Evolutionary conservation across 2,888 invertebrate genomes (phyloP), one percentile per base, ranked within the genome.

Genomic region (Cephus rjabovi): DNA sequence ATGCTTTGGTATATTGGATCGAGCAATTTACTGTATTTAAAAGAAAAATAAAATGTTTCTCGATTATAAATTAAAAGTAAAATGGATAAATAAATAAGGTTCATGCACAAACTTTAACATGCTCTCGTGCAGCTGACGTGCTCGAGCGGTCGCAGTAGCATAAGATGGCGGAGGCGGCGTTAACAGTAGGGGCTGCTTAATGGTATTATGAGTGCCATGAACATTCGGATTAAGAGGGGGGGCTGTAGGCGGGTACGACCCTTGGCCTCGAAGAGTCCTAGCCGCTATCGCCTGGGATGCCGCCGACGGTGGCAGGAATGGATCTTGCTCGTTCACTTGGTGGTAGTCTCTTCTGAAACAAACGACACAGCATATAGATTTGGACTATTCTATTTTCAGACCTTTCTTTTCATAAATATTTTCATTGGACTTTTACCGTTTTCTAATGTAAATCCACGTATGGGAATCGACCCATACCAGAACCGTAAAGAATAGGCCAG

Each of bases 401-500:
- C 9, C 2, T 23, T 2, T 9, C 56, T 56, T 23, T 56, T 31
- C 3, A 11, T 3, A 31, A 6, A 31, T 33, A 31, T 31, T 71
- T 71, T 71, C 31, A 71, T 30, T 71, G 71, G 74, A 76, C 78
- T 79, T 92, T 94, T 93, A 95, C 98, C 96, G 95, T 92, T 97
- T 97, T 88, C 97, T 95, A 84, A 98, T 98, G 90, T 98, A 98
- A 90, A 98, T 98, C 98, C 98, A 98, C 12, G 98, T 98, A 89
- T 98, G 98, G 6, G 98, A 98, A 90, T 98, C 98, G 77, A 98
- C 96, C 94, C 98, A 97, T 76, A 98, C 98, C 86, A 98, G 95
- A 40, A 98, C 95, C 0, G 98, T 98, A 91, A 98, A 95, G 86
- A 98, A 93, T 83, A 98, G 94, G 15, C 98, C 98, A 56, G 98